Evolutionary conservation across 2,797 vertebrate species (phyloP).

Genomic region (Hyperoplus lanceolatus): DNA sequence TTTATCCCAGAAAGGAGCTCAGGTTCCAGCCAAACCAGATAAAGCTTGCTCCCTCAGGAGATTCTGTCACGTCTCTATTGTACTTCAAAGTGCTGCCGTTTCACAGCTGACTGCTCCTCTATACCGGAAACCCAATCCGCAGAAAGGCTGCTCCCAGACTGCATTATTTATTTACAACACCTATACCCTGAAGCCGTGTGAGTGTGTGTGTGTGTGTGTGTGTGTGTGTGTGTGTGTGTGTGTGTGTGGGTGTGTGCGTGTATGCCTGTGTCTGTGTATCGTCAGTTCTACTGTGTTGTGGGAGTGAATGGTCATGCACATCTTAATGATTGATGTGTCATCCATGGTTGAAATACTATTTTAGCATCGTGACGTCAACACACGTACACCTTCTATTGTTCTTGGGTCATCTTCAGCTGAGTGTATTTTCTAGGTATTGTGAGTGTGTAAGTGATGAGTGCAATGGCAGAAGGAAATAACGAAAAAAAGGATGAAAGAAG

Average conservation of each 20-base stretch:
- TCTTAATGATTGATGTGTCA: slow-evolving; percentile 14
- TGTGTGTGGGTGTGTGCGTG: background rate
- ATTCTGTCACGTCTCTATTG: slow-evolving; percentile 44
- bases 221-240: slow-evolving; percentile 11
- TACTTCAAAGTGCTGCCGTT: slow-evolving; percentile 56
- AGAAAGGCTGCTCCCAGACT: slow-evolving; percentile 55
- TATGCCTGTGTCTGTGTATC: background rate
- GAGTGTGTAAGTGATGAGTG: slow-evolving; percentile 23
- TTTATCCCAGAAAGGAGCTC: background rate
- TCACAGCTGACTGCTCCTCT: slow-evolving; percentile 50
- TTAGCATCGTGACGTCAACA: slow-evolving; percentile 25
- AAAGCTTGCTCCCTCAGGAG: slow-evolving; percentile 39
- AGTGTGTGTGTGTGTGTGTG: slow-evolving; percentile 11
- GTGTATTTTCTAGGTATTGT: slow-evolving; percentile 19
- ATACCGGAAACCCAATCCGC: slow-evolving; percentile 44
- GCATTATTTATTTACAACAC: slow-evolving; percentile 65
- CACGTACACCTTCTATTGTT: slow-evolving; percentile 32
- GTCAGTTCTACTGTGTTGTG: background rate
- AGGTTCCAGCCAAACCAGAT: slow-evolving; percentile 33
- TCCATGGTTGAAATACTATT: slow-evolving; percentile 8
- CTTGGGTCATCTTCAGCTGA: slow-evolving; percentile 33
- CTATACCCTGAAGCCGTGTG: slow-evolving; percentile 29
- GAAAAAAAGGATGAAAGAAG: background rate
- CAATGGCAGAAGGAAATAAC: background rate
- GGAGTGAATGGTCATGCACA: background rate